Percentiles rank a stretch among this genome's conserved stretches.
phyloP scores from a whole-genome alignment of 2,888 invertebrate genomes.

The Xestobium rufovillosum region DNA sequence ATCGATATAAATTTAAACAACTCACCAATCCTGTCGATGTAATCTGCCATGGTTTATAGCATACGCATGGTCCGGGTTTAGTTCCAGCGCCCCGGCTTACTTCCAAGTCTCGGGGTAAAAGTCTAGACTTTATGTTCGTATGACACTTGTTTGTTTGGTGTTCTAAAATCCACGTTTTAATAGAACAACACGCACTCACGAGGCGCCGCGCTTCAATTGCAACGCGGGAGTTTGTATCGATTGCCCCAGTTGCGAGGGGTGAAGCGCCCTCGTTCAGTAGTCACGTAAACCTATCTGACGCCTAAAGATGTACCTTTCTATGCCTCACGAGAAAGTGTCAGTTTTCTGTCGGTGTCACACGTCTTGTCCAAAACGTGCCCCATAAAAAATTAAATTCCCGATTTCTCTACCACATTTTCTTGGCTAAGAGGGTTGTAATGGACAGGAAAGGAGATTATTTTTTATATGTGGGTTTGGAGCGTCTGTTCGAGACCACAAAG shows the following conservation, averaged over 20 bases:
- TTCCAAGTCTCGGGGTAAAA: too few relatives aligned
- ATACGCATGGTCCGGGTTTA: too few relatives aligned
- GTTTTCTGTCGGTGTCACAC: conserved; percentile 20
- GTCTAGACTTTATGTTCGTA: conserved; percentile 19
- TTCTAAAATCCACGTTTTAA: conserved; percentile 33
- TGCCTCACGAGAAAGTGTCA: conserved; percentile 19
- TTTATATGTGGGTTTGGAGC: conserved; percentile 38
- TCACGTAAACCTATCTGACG: conserved; percentile 32
- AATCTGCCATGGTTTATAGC: conserved; percentile 33
- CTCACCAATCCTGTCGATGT: conserved; percentile 40
- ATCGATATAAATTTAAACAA: too few relatives aligned
- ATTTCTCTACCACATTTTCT: conserved; percentile 6
- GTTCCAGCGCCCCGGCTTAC: too few relatives aligned
- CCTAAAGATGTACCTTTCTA: conserved; percentile 23
- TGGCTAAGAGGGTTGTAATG: conserved; percentile 35
- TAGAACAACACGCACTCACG: conserved; percentile 14
- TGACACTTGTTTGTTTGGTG: conserved; percentile 34
- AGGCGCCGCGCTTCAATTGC: conserved; percentile 32
- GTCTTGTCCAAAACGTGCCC: too few relatives aligned
- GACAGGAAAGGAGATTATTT: conserved; percentile 40
- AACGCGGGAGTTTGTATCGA: conserved; percentile 48
- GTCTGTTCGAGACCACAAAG: too few relatives aligned
- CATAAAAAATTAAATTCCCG: too few relatives aligned
- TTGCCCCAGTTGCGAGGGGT: conserved; percentile 58
- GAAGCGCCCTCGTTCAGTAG: conserved; percentile 35